These are phyloP conservation scores for Luperina testacea DNA, from an alignment of 2,888 invertebrate genomes.

Conservation along the genomic window DNA sequence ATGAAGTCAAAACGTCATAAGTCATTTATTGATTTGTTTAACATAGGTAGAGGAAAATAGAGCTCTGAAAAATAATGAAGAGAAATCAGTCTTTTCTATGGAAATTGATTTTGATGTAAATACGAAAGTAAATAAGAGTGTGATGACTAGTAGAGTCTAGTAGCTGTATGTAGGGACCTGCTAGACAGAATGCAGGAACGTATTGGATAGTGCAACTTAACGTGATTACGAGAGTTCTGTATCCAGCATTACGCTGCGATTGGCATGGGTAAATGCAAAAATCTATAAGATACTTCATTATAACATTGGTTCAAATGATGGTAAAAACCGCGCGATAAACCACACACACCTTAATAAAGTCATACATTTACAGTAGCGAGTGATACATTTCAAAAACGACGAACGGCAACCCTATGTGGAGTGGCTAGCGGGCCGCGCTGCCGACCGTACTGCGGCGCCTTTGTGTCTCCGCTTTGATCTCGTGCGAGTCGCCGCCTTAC, in stretches of 20 bases:
- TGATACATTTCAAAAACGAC: constrained; percentile 46
- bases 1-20: background rate
- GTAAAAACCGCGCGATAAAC: background rate
- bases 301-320: background rate
- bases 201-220: background rate
- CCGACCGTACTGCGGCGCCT: constrained; percentile 72
- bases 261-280: background rate
- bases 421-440: constrained; percentile 62
- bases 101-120: background rate
- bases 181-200: background rate
- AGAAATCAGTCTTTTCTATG: background rate
- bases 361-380: constrained; percentile 25
- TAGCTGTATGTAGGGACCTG: background rate
- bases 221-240: no score
- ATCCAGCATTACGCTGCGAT: background rate
- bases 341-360: constrained; percentile 23
- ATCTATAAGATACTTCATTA: background rate
- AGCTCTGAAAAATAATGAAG: background rate
- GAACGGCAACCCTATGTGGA: constrained; percentile 59
- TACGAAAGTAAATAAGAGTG: background rate
- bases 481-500: constrained; percentile 70
- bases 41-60: background rate
- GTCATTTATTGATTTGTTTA: background rate
- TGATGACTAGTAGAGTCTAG: background rate
- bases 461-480: constrained; percentile 80